phyloP scores from a whole-genome alignment of 2,888 invertebrate species.

The Nemotelus nigrinus region DNA sequence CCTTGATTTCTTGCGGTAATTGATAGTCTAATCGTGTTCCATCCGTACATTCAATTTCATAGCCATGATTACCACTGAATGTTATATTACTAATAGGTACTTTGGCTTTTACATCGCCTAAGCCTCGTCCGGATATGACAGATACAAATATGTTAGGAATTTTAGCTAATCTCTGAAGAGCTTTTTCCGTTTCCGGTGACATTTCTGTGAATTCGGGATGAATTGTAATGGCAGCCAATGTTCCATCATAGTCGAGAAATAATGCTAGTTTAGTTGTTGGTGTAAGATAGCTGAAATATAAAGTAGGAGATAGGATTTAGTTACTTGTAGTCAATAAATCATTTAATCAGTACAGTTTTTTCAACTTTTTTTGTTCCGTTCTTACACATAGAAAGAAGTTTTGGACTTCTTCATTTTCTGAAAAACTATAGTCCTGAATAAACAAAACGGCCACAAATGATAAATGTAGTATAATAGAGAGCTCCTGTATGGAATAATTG shows the following conservation, averaged over 20 bases:
- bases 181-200: constrained; percentile 73
- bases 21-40: constrained; percentile 78
- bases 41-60: constrained; percentile 79
- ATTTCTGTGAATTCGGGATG: constrained; percentile 77
- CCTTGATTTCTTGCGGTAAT: constrained; percentile 73
- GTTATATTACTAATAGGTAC: constrained; percentile 69
- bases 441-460: no score
- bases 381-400: no score
- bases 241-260: constrained; percentile 79
- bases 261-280: constrained; percentile 73
- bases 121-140: constrained; percentile 76
- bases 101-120: constrained; percentile 75
- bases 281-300: constrained; percentile 64
- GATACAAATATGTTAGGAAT: constrained; percentile 76
- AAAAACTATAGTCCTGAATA: no score
- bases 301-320: background rate
- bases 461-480: no score
- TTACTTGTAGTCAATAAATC: no score
- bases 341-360: background rate
- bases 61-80: constrained; percentile 79
- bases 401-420: no score
- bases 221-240: constrained; percentile 76
- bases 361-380: background rate
- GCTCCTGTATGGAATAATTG: no score
- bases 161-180: constrained; percentile 72